Base-by-base conservation (phyloP, 23 tunicate genomes). In the Phallusia fumigata region DNA sequence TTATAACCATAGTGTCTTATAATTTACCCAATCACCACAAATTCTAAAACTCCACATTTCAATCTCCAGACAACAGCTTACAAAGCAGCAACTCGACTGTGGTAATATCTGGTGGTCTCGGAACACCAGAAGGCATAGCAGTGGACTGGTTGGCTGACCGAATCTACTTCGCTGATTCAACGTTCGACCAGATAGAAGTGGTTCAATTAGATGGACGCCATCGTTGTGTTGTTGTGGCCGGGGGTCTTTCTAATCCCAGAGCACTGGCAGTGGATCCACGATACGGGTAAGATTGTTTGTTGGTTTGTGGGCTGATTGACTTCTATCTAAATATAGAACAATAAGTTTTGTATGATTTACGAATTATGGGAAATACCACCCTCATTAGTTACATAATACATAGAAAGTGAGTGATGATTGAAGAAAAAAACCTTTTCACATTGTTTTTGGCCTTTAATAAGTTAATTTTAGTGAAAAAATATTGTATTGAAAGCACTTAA, bases 61-160 rank as follows among this genome's bases (percentile, higher is more conserved):
- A 3, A 36, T 69, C 30, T 79, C 31, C 82, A 82, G 91, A 52
- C 51, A 79, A 87, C 30, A 32, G 87, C 26, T 79, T 91, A 13
- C 44, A 26, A n/a, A 21, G 83, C 50, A 83, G 47, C 72, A 73
- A 79, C 73, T 75, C 52, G 31, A 76, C 73, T 33, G 90, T 80
- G n/a, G 69, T 92, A 0, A 80, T 92, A 21, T 45, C 80, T n/a
- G 49, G 76, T 21, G 88, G 84, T 34, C 24, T 87, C 19, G 44
- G 76, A 31, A 82, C 91, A 16, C 80, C 91, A 0, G 97, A 92
- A 64, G 97, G 97, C 15, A 74, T 92, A 31, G 91, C 97, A 6
- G 86, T 92, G 52, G 97, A 92, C 58, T 92, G 97, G 97, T 79
- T 92, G 12, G 86, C 90, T 18, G 97, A 82, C 16, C 88, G 82